Evolutionary conservation across 2,888 invertebrate species (phyloP).

Genomic region (Opisthograptis luteolata): DNA sequence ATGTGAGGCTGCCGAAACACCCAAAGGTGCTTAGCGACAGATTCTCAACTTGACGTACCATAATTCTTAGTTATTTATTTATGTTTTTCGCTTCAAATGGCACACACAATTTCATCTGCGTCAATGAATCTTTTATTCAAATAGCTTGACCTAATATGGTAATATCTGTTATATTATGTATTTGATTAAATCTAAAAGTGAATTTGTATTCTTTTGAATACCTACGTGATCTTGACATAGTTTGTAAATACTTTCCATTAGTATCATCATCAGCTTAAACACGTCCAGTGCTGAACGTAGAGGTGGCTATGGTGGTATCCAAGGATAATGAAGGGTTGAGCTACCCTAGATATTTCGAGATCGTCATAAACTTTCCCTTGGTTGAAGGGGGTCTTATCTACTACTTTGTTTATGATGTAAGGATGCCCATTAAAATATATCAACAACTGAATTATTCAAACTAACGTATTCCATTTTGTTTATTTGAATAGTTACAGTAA

Average conservation of each 20-base stretch:
- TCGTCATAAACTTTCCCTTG: conserved; percentile 50
- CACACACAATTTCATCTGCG: conserved; percentile 8
- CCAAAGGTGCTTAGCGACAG: too few species aligned
- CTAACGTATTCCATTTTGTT: conserved; percentile 37
- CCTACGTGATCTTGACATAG: neutral
- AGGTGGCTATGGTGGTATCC: too few species aligned
- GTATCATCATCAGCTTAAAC: too few species aligned
- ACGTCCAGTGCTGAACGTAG: too few species aligned
- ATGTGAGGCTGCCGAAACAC: too few species aligned
- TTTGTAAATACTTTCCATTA: too few species aligned
- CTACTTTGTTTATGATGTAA: conserved; percentile 39
- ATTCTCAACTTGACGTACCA: too few species aligned
- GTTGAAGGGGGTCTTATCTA: conserved; percentile 43
- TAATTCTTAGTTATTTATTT: too few species aligned
- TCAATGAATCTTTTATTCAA: conserved; percentile 29
- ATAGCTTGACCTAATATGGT: conserved; percentile 19
- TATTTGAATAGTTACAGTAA: too few species aligned
- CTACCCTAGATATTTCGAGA: conserved; percentile 19
- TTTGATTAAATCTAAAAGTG: conserved; percentile 18
- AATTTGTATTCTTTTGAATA: conserved; percentile 13
- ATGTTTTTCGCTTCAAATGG: neutral
- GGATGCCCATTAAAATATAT: conserved; percentile 30
- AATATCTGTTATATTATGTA: conserved; percentile 7
- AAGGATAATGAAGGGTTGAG: too few species aligned
- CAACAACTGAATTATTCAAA: conserved; percentile 39